Percentiles rank a stretch among this genome's conserved stretches.
These are phyloP conservation scores for Oscheius sp. DNA, from an alignment of 2,888 invertebrate genomes.

Conservation along the genomic window DNA sequence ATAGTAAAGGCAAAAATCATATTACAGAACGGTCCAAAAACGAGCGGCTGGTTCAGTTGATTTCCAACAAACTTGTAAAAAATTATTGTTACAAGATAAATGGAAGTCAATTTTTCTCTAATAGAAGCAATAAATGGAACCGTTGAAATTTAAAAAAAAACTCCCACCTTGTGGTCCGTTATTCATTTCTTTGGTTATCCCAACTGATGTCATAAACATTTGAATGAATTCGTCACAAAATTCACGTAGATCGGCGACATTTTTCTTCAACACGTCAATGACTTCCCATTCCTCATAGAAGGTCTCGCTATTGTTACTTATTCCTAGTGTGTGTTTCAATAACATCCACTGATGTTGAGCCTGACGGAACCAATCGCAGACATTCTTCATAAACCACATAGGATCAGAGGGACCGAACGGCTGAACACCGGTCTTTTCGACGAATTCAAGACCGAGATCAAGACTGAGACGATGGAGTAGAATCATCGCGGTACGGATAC, in stretches of 20 bases:
- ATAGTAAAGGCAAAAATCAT: too few relatives aligned
- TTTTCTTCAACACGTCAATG: background rate
- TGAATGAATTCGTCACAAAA: slow-evolving; percentile 2
- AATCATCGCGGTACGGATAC: background rate
- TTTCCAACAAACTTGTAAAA: too few relatives aligned
- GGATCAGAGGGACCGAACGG: background rate
- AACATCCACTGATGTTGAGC: background rate
- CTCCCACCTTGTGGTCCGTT: too few relatives aligned
- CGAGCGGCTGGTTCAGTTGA: too few relatives aligned
- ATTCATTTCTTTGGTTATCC: too few relatives aligned
- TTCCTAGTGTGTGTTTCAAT: background rate
- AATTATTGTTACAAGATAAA: too few relatives aligned
- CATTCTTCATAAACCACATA: background rate
- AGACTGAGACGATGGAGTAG: slow-evolving; percentile 11
- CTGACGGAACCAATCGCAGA: background rate
- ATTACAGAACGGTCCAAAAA: too few relatives aligned
- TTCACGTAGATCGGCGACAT: background rate
- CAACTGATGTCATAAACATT: too few relatives aligned
- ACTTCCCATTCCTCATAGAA: background rate
- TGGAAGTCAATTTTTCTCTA: too few relatives aligned
- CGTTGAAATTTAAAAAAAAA: too few relatives aligned
- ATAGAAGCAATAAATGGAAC: too few relatives aligned
- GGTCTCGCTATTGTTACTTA: background rate
- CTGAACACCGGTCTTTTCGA: background rate
- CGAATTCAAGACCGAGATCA: background rate